Evolutionary conservation across 2,113 vertebrate genomes (phyloP).

Genomic region (Neolamprologus caudopunctatus): DNA sequence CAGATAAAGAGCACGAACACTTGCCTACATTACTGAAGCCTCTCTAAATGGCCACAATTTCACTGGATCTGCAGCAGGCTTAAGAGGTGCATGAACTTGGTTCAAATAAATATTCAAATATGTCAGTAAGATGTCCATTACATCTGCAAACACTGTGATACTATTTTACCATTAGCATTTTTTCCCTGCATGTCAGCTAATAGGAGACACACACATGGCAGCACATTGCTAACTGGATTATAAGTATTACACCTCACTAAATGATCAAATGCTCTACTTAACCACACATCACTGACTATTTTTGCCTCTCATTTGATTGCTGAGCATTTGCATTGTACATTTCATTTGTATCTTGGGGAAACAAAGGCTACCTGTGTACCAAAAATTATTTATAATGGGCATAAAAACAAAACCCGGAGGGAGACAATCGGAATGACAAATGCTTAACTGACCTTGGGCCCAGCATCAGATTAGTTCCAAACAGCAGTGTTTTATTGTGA

Average conservation of each 20-base stretch:
- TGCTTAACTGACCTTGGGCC: background rate
- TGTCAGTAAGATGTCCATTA: background rate
- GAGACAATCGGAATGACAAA: background rate
- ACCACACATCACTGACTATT: background rate
- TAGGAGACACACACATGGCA: background rate
- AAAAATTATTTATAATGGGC: background rate
- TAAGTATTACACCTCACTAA: background rate
- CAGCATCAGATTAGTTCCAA: background rate
- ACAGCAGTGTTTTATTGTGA: constrained; percentile 13
- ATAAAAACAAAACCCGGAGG: background rate
- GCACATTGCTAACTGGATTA: background rate
- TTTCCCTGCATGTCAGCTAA: background rate
- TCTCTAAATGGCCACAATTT: background rate
- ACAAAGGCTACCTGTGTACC: background rate
- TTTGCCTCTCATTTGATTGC: background rate
- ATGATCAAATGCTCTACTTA: background rate
- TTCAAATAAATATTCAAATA: background rate
- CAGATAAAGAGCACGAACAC: background rate
- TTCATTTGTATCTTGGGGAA: background rate
- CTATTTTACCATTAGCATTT: background rate
- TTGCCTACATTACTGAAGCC: background rate
- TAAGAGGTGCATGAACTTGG: background rate
- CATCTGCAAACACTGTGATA: background rate
- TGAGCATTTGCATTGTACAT: background rate
- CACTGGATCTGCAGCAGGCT: background rate